Conservation (phyloP, 2,888 invertebrate species). For the Cheilosia soror region DNA sequence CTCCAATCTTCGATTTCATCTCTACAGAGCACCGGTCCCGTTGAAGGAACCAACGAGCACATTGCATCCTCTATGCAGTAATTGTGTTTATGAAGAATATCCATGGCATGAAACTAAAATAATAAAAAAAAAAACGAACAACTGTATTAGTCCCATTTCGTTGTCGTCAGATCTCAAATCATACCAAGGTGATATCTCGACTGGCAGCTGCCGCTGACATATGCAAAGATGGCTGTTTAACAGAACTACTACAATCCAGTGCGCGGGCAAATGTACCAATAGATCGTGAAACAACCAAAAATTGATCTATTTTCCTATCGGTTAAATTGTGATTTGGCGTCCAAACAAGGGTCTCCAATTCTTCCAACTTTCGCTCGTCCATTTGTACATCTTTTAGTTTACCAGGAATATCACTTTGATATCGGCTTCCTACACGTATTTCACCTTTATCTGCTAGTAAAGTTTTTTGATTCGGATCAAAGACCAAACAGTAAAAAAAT, state of each 20-base stretch:
- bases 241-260: conserved; percentile 98
- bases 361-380: conserved; percentile 87
- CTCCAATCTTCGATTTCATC: conserved; percentile 99
- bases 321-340: conserved; percentile 95
- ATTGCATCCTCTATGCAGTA: conserved; percentile 97
- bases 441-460: conserved; percentile 99
- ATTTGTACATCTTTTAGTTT: conserved; percentile 90
- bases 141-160: conserved; percentile 1
- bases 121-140: background rate
- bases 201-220: conserved; percentile 99
- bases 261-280: conserved; percentile 99
- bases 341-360: conserved; percentile 97
- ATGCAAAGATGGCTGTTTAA: conserved; percentile 98
- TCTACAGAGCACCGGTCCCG: conserved; percentile 97
- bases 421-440: conserved; percentile 95
- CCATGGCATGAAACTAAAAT: conserved; percentile 97
- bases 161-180: conserved; percentile 77
- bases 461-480: conserved; percentile 99
- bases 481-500: conserved; percentile 99
- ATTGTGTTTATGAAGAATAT: conserved; percentile 95
- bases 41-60: conserved; percentile 96
- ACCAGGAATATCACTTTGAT: conserved; percentile 96
- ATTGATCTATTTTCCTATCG: conserved; percentile 99
- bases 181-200: conserved; percentile 96
- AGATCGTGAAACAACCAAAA: conserved; percentile 96